Evolutionary conservation across 37 sponge, comb jelly and placozoan species (phyloP), one percentile per base, ranked within the genome.

Genomic region (Spongilla lacustris): DNA sequence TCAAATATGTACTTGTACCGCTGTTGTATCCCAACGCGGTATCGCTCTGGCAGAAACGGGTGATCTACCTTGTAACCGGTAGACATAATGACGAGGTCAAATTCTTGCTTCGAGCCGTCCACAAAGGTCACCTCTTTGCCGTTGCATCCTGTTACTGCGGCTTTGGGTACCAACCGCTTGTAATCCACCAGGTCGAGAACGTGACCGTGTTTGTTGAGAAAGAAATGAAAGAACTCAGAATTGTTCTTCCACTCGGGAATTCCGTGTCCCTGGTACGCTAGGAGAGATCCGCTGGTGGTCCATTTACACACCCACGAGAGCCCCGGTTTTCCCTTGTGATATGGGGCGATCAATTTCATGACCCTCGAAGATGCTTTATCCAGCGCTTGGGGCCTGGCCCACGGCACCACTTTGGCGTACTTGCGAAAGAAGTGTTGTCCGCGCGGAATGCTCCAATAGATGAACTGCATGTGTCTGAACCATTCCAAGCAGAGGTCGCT

Each of bases 1-100:
- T 84, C 78, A 78, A 94, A 91, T 28, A 97, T 88, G 66, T 89
- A 88, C 87, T 97, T 97, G 89, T 95, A 89, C 4, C 86, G 87
- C 34, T 89, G 69, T 36, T 80, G 73, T 29, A 87, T 72, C 30
- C 68, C 80, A 2, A 88, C 71, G 35, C 87, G 73, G 81, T 95
- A 90, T 25, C 78, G 41, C 50, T 88, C 72, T 19, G 88, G 88
- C 28, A 95, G 83, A 49, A 90, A 91, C 28, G 95, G 86, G 66
- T 85, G 87, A 31, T 38, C 17, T 13, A 70, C 27, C 29, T 49
- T 32, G 49, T 91, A 91, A 0, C 92, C 87, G 30, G 87, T 91
- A n/a, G 69, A 83, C 33, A 92, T 36, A 73, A 92, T 83, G 81
- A 88, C 46, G 5, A 84, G 74, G 66, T 87, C 92, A 50, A 92